Percentiles rank a stretch among this genome's conserved stretches.
These are phyloP conservation scores for Helicoverpa armigera DNA, from an alignment of 1,140 invertebrate species.

Conservation along the genomic window DNA sequence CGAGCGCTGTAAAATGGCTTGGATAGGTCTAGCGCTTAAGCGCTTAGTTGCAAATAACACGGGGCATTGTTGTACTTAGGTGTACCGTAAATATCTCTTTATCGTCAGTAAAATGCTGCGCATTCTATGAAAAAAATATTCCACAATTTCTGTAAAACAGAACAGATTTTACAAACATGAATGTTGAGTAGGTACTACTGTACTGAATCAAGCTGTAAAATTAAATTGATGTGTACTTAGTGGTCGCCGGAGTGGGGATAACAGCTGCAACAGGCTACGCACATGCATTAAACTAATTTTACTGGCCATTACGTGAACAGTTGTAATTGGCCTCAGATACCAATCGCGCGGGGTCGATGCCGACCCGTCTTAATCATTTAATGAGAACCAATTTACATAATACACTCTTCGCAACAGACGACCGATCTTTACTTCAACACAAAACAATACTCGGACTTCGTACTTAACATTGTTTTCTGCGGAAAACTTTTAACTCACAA, in stretches of 20 bases:
- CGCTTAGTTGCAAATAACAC: slow-evolving; percentile 23
- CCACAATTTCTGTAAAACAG: background rate
- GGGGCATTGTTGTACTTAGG: slow-evolving; percentile 14
- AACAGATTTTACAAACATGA: background rate
- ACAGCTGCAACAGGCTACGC: slow-evolving; percentile 5
- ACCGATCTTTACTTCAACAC: slow-evolving; percentile 11
- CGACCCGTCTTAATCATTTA: background rate
- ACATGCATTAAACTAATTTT: slow-evolving; percentile 22
- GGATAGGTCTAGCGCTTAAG: slow-evolving; percentile 26
- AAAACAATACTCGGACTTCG: slow-evolving; percentile 30
- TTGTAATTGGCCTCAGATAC: slow-evolving; percentile 3
- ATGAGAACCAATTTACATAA: slow-evolving; percentile 2
- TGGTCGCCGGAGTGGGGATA: background rate
- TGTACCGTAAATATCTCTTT: slow-evolving; percentile 15
- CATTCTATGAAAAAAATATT: background rate
- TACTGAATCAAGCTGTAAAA: slow-evolving; percentile 18
- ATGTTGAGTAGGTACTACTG: background rate
- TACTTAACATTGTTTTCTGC: slow-evolving; percentile 15
- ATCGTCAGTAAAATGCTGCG: background rate
- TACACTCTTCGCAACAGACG: background rate
- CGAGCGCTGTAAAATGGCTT: slow-evolving; percentile 17
- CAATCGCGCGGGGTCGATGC: background rate
- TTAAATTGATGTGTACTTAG: slow-evolving; percentile 33
- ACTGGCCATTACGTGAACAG: slow-evolving; percentile 1
- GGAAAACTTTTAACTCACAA: slow-evolving; percentile 25